Base-by-base conservation (phyloP, 2,113 vertebrate species). In the Tupaia tana region DNA sequence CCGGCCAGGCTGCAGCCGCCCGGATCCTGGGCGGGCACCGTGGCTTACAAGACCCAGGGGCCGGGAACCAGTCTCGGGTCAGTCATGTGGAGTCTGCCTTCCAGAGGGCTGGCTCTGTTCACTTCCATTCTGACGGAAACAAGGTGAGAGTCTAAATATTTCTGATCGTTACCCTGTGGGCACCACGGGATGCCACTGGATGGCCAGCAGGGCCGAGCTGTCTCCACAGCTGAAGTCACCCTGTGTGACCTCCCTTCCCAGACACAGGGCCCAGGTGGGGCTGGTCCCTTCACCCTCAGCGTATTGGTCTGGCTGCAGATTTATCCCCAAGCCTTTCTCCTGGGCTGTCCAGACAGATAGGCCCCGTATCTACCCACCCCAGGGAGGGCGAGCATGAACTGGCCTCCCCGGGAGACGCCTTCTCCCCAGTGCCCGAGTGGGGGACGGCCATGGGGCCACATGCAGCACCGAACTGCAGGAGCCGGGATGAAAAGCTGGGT, bases 61-160 rank as follows among this genome's bases (percentile, higher is more conserved):
- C 43, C 43, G 43, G 43, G 43, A 43, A 43, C 43, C 43, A 43
- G 43, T 43, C 43, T 3, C 43, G 43, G 5, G 43, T 43, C 43
- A 43, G 43, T 43, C 43, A 43, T 43, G 43, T 43, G 43, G 43
- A 43, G 43, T 43, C 43, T 43, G 43, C 43, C 43, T 43, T 43
- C 43, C 43, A 43, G 43, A 43, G 43, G 43, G 43, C 43, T 43
- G 43, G 43, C 43, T 52, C 88, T 56, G n/a, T 27, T 25, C 27
- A 24, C 58, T 77, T 92, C 20, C 16, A 92, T 67, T 92, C 74
- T 34, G 59, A 93, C 84, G 16, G 43, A 43, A 43, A 74, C 14
- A 56, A 89, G 78, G 69, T 25, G n/a, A 73, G 19, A 58, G 5
- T 82, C 7, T 5, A 43, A 81, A 75, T 18, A 29, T 15, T 27